Evolutionary conservation across 2,797 vertebrate genomes (phyloP).

Genomic region (Pempheris klunzingeri): DNA sequence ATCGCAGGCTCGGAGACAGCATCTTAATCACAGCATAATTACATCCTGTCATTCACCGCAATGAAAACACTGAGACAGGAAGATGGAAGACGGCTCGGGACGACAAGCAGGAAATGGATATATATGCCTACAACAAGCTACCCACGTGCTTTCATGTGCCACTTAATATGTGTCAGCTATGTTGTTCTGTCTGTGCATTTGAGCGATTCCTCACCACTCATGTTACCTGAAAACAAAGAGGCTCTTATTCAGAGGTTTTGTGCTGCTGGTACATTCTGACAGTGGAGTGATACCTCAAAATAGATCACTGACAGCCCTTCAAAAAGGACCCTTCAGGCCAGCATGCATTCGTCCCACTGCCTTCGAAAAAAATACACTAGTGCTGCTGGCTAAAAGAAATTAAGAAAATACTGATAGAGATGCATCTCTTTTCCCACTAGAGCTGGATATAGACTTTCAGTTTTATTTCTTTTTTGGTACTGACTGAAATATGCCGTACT

Average conservation of each 20-base stretch:
- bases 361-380: slow-evolving; percentile 11
- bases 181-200: slow-evolving; percentile 40
- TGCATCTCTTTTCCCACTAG: not conserved
- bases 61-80: slow-evolving; percentile 77
- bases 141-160: slow-evolving; percentile 58
- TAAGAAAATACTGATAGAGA: slow-evolving; percentile 15
- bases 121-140: slow-evolving; percentile 54
- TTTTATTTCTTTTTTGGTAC: not conserved
- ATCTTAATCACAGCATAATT: slow-evolving; percentile 82
- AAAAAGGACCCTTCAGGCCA: slow-evolving; percentile 34
- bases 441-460: not conserved
- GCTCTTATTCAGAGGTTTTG: slow-evolving; percentile 49
- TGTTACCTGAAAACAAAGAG: slow-evolving; percentile 56
- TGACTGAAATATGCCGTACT: slow-evolving; percentile 6
- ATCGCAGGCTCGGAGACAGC: slow-evolving; percentile 69
- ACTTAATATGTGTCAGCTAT: slow-evolving; percentile 59
- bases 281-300: slow-evolving; percentile 43
- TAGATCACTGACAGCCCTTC: slow-evolving; percentile 43
- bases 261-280: slow-evolving; percentile 32
- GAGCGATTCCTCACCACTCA: slow-evolving; percentile 33
- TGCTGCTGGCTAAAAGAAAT: slow-evolving; percentile 27
- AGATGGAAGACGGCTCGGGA: slow-evolving; percentile 69
- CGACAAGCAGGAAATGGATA: slow-evolving; percentile 77
- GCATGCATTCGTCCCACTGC: slow-evolving; percentile 18
- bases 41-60: slow-evolving; percentile 81